Evolutionary conservation across 2,888 invertebrate genomes (phyloP).

Genomic region (Heteromurus nitidus): DNA sequence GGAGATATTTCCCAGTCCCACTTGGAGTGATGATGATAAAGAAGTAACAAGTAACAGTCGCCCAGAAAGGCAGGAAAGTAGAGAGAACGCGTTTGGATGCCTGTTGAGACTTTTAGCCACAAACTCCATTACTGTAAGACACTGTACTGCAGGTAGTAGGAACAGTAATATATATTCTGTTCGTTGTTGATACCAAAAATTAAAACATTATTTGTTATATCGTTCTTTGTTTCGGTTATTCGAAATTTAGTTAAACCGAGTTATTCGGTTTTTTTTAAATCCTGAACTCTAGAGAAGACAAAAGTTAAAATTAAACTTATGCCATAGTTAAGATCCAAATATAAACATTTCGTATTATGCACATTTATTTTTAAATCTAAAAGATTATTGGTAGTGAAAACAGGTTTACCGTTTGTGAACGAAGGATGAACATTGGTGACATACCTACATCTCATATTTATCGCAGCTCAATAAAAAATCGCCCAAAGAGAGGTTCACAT

Average conservation of each 20-base stretch:
- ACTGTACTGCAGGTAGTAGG: not conserved
- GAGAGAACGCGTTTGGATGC: not conserved
- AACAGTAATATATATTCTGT: not conserved
- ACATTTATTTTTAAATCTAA: too few species aligned
- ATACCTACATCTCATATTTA: conserved; percentile 25
- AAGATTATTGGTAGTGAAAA: too few species aligned
- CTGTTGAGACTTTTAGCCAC: conserved; percentile 24
- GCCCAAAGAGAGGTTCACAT: not conserved
- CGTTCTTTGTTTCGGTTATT: too few species aligned
- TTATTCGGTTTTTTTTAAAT: not conserved
- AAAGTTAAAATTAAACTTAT: not conserved
- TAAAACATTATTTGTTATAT: too few species aligned
- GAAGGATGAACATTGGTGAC: too few species aligned
- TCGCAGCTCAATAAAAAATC: not conserved
- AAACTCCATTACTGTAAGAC: conserved; percentile 2
- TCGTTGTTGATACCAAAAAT: not conserved
- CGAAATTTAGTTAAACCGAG: not conserved
- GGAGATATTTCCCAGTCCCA: not conserved
- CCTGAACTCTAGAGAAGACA: not conserved
- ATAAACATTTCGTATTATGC: not conserved
- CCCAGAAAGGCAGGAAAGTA: not conserved
- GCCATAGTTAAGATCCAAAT: not conserved
- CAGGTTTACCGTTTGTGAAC: too few species aligned
- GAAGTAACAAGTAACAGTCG: conserved; percentile 61
- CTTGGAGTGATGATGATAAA: not conserved